Evolutionary conservation across 2,888 invertebrate species (phyloP), one percentile per base, ranked within the genome.

Genomic region (Agrotis clavis): DNA sequence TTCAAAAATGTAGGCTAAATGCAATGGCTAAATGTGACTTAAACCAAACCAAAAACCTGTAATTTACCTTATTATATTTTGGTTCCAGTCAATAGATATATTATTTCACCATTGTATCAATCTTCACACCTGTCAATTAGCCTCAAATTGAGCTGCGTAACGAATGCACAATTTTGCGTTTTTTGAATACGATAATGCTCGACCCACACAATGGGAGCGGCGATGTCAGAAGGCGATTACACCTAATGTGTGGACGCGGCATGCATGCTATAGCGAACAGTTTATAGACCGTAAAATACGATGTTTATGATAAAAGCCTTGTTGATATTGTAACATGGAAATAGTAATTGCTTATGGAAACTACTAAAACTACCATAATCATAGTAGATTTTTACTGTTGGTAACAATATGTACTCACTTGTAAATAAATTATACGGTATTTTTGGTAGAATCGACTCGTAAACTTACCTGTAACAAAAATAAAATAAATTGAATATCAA

Each of bases 261-360:
- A 74, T 71, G 61, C 77, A 85, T 73, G 78, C 74, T 59, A 30
- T 69, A 41, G 59, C 35, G 25, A 77, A 61, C 67, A 54, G 74
- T 85, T 85, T 85, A 81, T 86, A 86, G 87, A 86, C 82, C 86
- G 84, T 86, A 81, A 85, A 89, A 83, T 68, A 71, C 69, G 79
- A 76, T 85, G 79, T 75, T 69, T 77, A 86, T 72, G 72, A 66
- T 71, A 76, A 79, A 78, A 72, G 30, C 14, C 56, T 63, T 72
- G 54, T 73, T 67, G 25, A 16, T 72, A 82, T 41, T 56, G 68
- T 67, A 57, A 69, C 61, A 75, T 66, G 77, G 76, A 45, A 81
- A 81, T 21, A 61, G 11, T 25, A 79, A 50, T 62, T 4, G 21
- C 21, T 18, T 35, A 47, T 47, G 16, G 30, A 30, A 16, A 53